Evolutionary conservation across 92 coral and sea anemone genomes (phyloP).

Genomic region (Palythoa grandiflora): DNA sequence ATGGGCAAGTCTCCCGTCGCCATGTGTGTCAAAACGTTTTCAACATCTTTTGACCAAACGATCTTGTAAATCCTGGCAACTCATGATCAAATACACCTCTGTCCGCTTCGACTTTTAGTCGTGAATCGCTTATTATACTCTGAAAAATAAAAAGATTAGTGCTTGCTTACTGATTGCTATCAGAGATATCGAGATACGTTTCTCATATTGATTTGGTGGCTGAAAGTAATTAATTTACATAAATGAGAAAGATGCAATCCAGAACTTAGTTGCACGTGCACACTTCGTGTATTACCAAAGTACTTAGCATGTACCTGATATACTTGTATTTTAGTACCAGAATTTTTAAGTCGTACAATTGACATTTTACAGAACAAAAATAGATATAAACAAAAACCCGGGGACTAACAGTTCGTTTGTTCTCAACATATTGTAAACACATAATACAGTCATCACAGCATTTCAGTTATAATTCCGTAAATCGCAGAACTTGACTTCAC

Average conservation of each 20-base stretch:
- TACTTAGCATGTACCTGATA: neutral
- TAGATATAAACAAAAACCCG: neutral
- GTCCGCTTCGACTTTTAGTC: neutral
- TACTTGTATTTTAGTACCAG: neutral
- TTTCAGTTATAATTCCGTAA: no score
- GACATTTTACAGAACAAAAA: neutral
- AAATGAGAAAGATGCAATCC: neutral
- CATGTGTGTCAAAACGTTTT: no score
- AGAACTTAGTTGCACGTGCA: slow-evolving; percentile 21
- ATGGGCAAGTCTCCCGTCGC: no score
- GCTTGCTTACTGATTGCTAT: neutral
- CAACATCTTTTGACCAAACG: neutral
- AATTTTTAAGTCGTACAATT: no score
- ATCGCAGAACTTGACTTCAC: no score
- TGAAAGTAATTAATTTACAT: neutral
- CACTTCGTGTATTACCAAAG: neutral
- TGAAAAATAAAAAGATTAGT: neutral
- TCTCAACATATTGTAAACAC: no score
- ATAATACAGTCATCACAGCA: no score
- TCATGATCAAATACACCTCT: neutral
- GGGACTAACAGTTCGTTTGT: neutral
- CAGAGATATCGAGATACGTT: neutral
- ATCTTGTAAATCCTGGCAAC: neutral
- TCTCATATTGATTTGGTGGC: slow-evolving; percentile 22
- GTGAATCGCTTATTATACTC: neutral